Evolutionary conservation across 2,888 invertebrate species (phyloP).

Genomic region (Apamea sordens): DNA sequence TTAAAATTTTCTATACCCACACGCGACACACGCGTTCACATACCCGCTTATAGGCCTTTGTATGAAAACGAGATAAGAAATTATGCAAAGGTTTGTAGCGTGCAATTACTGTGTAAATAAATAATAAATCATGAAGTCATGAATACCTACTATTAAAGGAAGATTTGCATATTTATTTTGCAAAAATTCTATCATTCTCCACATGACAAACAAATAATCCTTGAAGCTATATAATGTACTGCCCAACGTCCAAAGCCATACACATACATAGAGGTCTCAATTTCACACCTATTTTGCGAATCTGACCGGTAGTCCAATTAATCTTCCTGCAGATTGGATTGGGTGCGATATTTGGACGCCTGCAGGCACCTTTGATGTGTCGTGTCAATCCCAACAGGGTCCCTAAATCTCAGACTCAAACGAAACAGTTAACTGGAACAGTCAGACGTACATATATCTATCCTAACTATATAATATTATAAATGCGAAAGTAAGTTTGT

Average conservation of each 20-base stretch:
- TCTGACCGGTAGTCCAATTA: constrained; percentile 51
- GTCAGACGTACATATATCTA: not conserved
- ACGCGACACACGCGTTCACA: constrained; percentile 66
- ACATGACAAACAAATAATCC: constrained; percentile 7
- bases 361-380: constrained; percentile 50
- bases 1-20: constrained; percentile 83
- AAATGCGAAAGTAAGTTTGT: not conserved
- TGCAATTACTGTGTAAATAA: constrained; percentile 43
- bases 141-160: constrained; percentile 20
- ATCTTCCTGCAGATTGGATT: constrained; percentile 59
- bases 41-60: constrained; percentile 39
- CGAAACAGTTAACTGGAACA: constrained; percentile 11
- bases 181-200: constrained; percentile 1
- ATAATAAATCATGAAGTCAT: constrained; percentile 38
- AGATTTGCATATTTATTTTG: constrained; percentile 2
- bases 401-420: constrained; percentile 43
- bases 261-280: constrained; percentile 41
- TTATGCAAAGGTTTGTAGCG: constrained; percentile 54
- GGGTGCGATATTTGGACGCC: constrained; percentile 55
- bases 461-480: not conserved
- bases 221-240: constrained; percentile 7
- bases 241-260: constrained; percentile 2
- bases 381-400: constrained; percentile 16
- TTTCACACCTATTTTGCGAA: constrained; percentile 61
- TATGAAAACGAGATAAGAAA: constrained; percentile 63